Base-by-base conservation (phyloP, 2,797 vertebrate genomes). In the Acanthiza pusilla region DNA sequence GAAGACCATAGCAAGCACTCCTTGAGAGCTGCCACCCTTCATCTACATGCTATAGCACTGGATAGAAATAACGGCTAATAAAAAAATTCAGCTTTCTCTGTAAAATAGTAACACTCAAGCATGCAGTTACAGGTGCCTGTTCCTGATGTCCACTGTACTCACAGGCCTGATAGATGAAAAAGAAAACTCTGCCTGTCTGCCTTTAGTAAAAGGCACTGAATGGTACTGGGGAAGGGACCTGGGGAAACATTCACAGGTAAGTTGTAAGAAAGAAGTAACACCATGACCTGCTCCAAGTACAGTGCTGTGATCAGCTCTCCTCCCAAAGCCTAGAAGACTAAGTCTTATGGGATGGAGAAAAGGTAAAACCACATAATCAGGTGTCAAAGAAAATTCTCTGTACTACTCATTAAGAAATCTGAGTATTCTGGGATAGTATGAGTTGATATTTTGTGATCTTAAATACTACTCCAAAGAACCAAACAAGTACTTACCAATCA, bases 401-500 rank as follows among this genome's bases (percentile, higher is more conserved):
- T 27, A 34, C 43, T 42, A 10, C 32, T 45, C 15, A 2, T 4
- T 42, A 81, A 70, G 70, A 34, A 65, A 58, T 9, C 0, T 1
- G 11, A 48, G 16, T 32, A 18, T 63, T 26, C 55, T 53, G 42
- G 26, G 50, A 63, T 8, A 21, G 7, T 2, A 3, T 21, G 62
- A 51, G 43, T 7, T 7, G 84, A 0, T 63, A 25, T 23, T 73
- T 47, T 20, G 25, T 21, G 17, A 34, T 19, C 16, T 16, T 23
- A 60, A 58, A 42, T 13, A 10, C 47, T 16, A 5, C 14, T 19
- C 65, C 11, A 23, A 20, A 88, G 74, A 3, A 29, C n/a, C 7
- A 4, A 18, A 40, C 14, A 29, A 55, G n/a, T 8, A 29, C 26
- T 97, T 85, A 99, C 99, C 99, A 93, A 97, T 93, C 30, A 99